These are phyloP conservation scores for Netelia melanura DNA, from an alignment of 2,888 invertebrate genomes.

Conservation along the genomic window DNA sequence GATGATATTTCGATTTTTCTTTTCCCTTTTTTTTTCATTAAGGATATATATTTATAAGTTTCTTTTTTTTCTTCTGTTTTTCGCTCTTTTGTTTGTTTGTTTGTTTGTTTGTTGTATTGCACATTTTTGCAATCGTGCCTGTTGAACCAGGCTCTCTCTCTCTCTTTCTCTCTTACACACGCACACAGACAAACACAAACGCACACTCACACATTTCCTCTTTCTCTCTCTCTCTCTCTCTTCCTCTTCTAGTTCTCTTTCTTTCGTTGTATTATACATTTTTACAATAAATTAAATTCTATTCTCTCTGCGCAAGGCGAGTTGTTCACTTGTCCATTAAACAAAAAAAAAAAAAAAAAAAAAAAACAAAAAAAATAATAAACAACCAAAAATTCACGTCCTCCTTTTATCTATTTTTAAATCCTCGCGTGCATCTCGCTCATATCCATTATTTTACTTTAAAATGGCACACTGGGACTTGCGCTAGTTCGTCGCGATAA, in stretches of 20 bases:
- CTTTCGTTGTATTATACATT: slow-evolving; percentile 79
- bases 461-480: slow-evolving; percentile 67
- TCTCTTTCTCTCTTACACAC: not conserved
- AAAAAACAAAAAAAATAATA: not conserved
- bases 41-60: slow-evolving; percentile 57
- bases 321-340: slow-evolving; percentile 11
- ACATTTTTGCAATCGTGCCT: slow-evolving; percentile 64
- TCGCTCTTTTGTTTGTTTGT: not conserved
- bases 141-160: slow-evolving; percentile 35
- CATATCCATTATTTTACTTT: slow-evolving; percentile 56
- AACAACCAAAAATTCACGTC: not conserved
- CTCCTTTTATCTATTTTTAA: not conserved
- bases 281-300: slow-evolving; percentile 83
- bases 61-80: slow-evolving; percentile 10
- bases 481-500: slow-evolving; percentile 59
- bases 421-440: slow-evolving; percentile 61
- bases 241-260: slow-evolving; percentile 64
- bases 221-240: not conserved
- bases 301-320: slow-evolving; percentile 58
- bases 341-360: slow-evolving; percentile 2
- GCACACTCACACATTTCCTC: no score
- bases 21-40: no score
- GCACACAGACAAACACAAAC: no score
- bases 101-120: slow-evolving; percentile 58
- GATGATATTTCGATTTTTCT: slow-evolving; percentile 54